Percentiles rank a stretch among this genome's conserved stretches.
Conservation (phyloP, 2,113 vertebrate species). For the Odontesthes bonariensis region DNA sequence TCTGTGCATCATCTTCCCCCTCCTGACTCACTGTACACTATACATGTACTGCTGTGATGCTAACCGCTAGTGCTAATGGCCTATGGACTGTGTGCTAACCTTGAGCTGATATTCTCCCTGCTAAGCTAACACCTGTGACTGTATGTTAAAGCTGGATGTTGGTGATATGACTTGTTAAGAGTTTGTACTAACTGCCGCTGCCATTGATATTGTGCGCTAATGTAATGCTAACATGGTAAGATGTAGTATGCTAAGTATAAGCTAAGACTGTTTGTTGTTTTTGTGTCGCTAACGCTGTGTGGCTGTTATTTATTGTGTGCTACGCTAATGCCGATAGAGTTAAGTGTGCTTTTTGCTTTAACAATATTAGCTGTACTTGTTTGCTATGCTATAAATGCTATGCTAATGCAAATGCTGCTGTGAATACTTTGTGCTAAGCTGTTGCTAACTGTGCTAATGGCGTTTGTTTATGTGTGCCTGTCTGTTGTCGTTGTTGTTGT, state of each 20-base stretch:
- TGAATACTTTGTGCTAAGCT: constrained; percentile 63
- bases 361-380: constrained; percentile 35
- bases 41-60: constrained; percentile 71
- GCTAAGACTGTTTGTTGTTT: constrained; percentile 37
- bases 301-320: constrained; percentile 48
- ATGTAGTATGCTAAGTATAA: constrained; percentile 21
- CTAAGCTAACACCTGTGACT: constrained; percentile 65
- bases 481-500: constrained; percentile 70
- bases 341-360: constrained; percentile 66
- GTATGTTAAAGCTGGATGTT: constrained; percentile 46
- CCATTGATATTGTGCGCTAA: constrained; percentile 54
- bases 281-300: constrained; percentile 60
- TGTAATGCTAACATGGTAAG: constrained; percentile 51
- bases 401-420: constrained; percentile 56
- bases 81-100: constrained; percentile 63
- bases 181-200: constrained; percentile 58
- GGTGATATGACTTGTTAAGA: constrained; percentile 24
- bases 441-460: constrained; percentile 74
- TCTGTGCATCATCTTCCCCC: constrained; percentile 70
- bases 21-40: constrained; percentile 67
- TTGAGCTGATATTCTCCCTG: constrained; percentile 45
- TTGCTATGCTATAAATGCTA: too few species aligned
- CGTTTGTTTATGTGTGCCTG: constrained; percentile 77
- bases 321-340: constrained; percentile 58
- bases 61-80: constrained; percentile 70